These are phyloP conservation scores for Pteria penguin DNA, from an alignment of 2,888 invertebrate species.

Conservation along the genomic window DNA sequence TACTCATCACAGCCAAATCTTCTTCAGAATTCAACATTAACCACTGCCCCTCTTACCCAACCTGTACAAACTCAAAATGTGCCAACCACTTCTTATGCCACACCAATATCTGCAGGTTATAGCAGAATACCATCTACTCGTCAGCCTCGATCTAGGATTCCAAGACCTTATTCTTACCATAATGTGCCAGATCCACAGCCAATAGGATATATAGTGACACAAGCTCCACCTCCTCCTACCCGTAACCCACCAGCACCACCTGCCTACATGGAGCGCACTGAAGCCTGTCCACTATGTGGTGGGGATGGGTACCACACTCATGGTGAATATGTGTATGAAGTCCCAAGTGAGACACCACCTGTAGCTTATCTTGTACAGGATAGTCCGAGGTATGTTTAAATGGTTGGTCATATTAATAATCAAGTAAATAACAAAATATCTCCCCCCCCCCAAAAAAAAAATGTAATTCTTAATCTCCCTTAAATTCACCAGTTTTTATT, in stretches of 20 bases:
- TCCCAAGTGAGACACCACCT: slow-evolving; percentile 42
- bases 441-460: too few species aligned
- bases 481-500: too few species aligned
- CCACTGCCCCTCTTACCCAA: slow-evolving; percentile 44
- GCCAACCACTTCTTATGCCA: slow-evolving; percentile 26
- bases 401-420: too few species aligned
- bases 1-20: slow-evolving; percentile 43
- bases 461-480: too few species aligned
- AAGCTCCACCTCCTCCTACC: slow-evolving; percentile 11
- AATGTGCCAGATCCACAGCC: slow-evolving; percentile 53
- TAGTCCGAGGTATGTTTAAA: slow-evolving; percentile 20
- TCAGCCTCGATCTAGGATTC: not conserved
- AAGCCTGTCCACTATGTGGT: slow-evolving; percentile 67
- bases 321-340: slow-evolving; percentile 57
- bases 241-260: slow-evolving; percentile 12
- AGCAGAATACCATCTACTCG: slow-evolving; percentile 7
- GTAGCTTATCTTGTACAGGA: slow-evolving; percentile 33
- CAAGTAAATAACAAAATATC: too few species aligned
- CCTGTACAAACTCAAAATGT: slow-evolving; percentile 34
- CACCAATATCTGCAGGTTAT: slow-evolving; percentile 31
- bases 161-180: slow-evolving; percentile 53
- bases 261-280: slow-evolving; percentile 35
- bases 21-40: slow-evolving; percentile 34
- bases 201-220: slow-evolving; percentile 32
- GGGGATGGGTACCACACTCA: slow-evolving; percentile 63